Evolutionary conservation across 2,797 vertebrate genomes (phyloP), one percentile per base, ranked within the genome.

Genomic region (Limosa lapponica): DNA sequence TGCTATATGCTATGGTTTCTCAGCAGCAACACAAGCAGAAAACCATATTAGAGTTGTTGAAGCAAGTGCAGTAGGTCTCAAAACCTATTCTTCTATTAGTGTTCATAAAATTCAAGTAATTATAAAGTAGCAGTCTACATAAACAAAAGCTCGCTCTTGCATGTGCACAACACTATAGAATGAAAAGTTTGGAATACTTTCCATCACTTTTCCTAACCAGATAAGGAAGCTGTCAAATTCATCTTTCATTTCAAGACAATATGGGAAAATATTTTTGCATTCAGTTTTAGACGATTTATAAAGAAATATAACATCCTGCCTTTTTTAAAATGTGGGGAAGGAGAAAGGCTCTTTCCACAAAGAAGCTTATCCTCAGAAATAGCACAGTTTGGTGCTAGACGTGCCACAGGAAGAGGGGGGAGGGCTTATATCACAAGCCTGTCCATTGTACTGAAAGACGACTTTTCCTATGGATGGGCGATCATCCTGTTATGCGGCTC

Each of bases 401-500:
- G 48, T 96, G 95, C 95, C 87, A 93, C 89, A 96, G 96, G 96
- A 97, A 96, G 89, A 67, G 49, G 87, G 89, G 95, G 91, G 85
- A 94, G 95, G 92, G 90, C 51, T 92, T 78, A 59, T 77, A 90
- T 83, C 87, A 44, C 89, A 95, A 88, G 87, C 71, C 78, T 89
- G 70, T 37, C 96, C 94, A 97, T 97, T 97, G 96, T 97, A 90
- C 95, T 79, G 86, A 17, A 87, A 78, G 72, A 94, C 0, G 25
- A 87, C 93, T 96, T 89, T 96, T 97, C 95, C 96, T 97, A 97
- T 97, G 95, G 93, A 97, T 94, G 93, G 92, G 81, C 1, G 11
- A 96, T 70, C 95, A 96, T 97, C 96, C 97, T 97, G 97, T 97
- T 97, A 93, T 84, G 95, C 2, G 5, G 82, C 72, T 95, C 71